Conservation (phyloP, 2,113 vertebrate genomes). For the Mesitornis unicolor region DNA sequence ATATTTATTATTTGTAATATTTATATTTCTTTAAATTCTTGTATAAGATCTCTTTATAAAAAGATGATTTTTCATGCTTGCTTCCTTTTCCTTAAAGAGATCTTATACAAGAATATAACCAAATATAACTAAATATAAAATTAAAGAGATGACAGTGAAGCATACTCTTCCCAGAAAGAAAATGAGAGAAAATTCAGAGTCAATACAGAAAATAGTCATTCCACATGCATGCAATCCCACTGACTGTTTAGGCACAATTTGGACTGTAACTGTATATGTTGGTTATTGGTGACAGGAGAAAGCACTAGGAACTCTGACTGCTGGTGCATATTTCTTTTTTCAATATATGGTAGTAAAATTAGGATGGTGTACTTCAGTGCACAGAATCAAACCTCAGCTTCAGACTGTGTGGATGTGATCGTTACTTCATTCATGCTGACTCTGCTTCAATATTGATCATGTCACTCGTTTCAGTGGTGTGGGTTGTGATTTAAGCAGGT, state of each 20-base stretch:
- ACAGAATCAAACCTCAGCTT: background rate
- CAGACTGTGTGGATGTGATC: background rate
- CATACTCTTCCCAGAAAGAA: background rate
- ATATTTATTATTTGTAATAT: background rate
- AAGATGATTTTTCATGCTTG: background rate
- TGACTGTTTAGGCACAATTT: background rate
- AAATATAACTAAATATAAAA: background rate
- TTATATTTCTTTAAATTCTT: background rate
- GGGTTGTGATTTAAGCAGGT: background rate
- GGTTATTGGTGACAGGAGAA: background rate
- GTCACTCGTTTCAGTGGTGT: background rate
- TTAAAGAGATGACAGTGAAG: background rate
- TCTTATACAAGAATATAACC: background rate
- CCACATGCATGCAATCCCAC: background rate
- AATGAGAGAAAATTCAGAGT: background rate
- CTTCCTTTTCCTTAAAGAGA: background rate
- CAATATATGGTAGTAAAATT: background rate
- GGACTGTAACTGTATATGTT: background rate
- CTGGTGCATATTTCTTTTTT: background rate
- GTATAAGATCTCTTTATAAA: background rate
- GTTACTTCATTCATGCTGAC: background rate
- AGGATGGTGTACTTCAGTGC: background rate
- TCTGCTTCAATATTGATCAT: background rate
- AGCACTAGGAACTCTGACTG: background rate
- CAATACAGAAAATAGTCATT: background rate